Base-by-base conservation (phyloP, 2,113 vertebrate genomes). In the Epinephelus fuscoguttatus region DNA sequence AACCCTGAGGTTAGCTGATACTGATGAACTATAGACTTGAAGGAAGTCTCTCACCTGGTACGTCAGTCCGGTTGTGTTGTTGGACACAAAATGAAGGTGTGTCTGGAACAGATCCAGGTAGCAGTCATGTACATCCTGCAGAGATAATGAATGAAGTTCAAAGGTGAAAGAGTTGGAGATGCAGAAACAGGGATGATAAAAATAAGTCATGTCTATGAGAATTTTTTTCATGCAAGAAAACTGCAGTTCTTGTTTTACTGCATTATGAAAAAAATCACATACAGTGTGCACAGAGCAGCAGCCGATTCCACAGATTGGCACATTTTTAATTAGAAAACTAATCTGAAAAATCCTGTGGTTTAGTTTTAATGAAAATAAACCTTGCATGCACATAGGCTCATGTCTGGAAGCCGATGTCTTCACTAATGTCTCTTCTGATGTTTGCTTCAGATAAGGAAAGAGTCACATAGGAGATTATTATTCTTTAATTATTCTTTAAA, bases 101-200 rank as follows among this genome's bases (percentile, higher is more conserved):
- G 96, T 97, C 86, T 98, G 96, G 91, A 99, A 99, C 4, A 99
- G 93, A 84, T 99, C 98, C 95, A 99, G 92, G 88, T 97, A 99
- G 89, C 98, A 99, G 82, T 98, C 97, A 0, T 96, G 97, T 84
- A 96, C 67, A 77, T 99, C 97, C 98, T 99, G 89, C 11, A 69
- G 66, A n/a, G 57, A 86, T 6, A 11, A 62, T 15, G 59, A 40
- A 14, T 42, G 13, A 67, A n/a, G 47, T 66, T 49, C 18, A 40
- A 47, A 25, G 19, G 12, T 25, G 21, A 10, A 57, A 64, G 27
- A 57, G 47, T 71, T 23, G 27, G 1, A 70, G 25, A 19, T 30
- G 25, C 37, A 30, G 23, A 69, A 50, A n/a, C 4, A 33, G 25
- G 50, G 37, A n/a, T 50, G 47, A 50, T 30, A 52, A 59, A 37